Evolutionary conservation across 2,888 invertebrate genomes (phyloP), one percentile per base, ranked within the genome.

Genomic region (Invenusta paracnida): DNA sequence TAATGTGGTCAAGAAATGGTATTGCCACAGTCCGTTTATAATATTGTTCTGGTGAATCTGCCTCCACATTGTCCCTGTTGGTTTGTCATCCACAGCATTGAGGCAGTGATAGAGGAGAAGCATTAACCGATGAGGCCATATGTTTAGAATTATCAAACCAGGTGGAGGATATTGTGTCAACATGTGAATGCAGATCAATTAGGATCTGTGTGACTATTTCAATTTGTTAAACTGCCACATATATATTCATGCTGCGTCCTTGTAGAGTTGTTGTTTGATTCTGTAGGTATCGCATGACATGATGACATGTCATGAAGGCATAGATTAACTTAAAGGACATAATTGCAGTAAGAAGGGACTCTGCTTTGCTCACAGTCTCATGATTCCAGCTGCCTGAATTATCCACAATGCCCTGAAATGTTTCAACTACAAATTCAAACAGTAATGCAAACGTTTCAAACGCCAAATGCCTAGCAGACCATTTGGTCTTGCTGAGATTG

Each of bases 261-360:
- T 73, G 73, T 23, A 73, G 23, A 23, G 11, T 73, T 13, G 73
- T 73, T 5, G 73, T 73, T 23, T 13, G 73, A 73, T 5, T 5
- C 5, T 23, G 5, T 5, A 73, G 5, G 73, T 73, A 73, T 73
- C 73, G 5, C 11, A 73, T 5, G 23, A 73, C 23, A 23, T 23
- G 73, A 5, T 73, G 73, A 73, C 73, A 73, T 13, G 23, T 23
- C 73, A 73, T 73, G 73, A 73, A 73, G 73, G 73, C 73, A 73
- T 73, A 73, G 11, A 73, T 23, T 13, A 73, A 73, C 11, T 5
- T 13, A 73, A 73, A 73, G 11, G 5, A 13, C 23, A 23, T 73
- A 11, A 48, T 48, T 2, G 17, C 5, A 13, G 73, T 13, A 5
- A 73, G 73, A 73, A 73, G 73, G 23, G 11, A 13, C 11, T 5